These are phyloP conservation scores for Meiosimyza decipiens DNA, from an alignment of 2,888 invertebrate species.

Conservation along the genomic window DNA sequence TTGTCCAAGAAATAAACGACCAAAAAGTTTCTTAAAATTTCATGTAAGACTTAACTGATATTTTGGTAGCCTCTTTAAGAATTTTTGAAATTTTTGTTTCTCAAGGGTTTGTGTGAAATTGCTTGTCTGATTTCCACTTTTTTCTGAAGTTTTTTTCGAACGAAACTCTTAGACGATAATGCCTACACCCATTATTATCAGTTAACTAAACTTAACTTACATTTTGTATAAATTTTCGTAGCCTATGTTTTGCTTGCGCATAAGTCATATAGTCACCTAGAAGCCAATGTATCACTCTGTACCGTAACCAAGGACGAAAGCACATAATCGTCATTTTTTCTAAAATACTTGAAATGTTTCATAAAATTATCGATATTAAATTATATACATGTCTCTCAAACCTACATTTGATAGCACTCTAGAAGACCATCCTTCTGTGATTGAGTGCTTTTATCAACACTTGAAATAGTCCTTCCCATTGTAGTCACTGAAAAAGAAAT, in stretches of 20 bases:
- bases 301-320: slow-evolving; percentile 59
- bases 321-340: slow-evolving; percentile 61
- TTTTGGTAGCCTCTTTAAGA: no score
- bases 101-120: no score
- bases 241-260: slow-evolving; percentile 49
- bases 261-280: slow-evolving; percentile 51
- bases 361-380: slow-evolving; percentile 28
- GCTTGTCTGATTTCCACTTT: no score
- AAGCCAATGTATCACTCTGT: slow-evolving; percentile 48
- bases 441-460: slow-evolving; percentile 42
- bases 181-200: not conserved
- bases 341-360: slow-evolving; percentile 44
- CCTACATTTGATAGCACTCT: slow-evolving; percentile 58
- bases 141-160: not conserved
- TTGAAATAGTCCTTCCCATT: slow-evolving; percentile 57
- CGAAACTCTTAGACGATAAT: not conserved
- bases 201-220: slow-evolving; percentile 44
- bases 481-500: slow-evolving; percentile 56
- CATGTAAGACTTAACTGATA: no score
- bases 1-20: no score
- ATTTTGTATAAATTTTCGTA: slow-evolving; percentile 55
- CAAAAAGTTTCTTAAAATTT: no score
- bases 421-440: slow-evolving; percentile 50
- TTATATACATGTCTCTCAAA: not conserved
- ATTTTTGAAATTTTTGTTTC: no score